phyloP scores from a whole-genome alignment of 2,797 vertebrate genomes.

The Pagetopsis macropterus region DNA sequence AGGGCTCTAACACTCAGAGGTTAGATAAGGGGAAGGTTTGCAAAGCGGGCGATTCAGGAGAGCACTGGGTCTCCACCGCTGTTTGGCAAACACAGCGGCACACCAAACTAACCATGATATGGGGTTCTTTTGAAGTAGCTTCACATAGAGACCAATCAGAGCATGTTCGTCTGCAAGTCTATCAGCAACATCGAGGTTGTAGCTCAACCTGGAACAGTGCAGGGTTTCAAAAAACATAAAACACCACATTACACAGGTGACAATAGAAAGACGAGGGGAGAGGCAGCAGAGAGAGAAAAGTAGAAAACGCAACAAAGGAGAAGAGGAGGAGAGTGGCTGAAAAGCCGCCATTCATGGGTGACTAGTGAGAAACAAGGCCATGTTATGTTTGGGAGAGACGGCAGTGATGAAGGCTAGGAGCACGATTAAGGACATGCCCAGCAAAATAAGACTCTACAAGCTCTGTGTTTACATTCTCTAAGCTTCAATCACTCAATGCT shows the following conservation, averaged over 20 bases:
- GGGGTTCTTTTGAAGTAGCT: conserved; percentile 93
- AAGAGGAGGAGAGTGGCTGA: conserved; percentile 64
- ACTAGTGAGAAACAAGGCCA: conserved; percentile 75
- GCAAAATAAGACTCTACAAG: conserved; percentile 22
- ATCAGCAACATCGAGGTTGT: conserved; percentile 97
- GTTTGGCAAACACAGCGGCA: conserved; percentile 76
- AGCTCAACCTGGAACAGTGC: conserved; percentile 92
- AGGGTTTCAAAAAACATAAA: conserved; percentile 79
- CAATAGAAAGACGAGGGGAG: conserved; percentile 27
- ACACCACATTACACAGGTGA: conserved; percentile 71
- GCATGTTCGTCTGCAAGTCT: conserved; percentile 99
- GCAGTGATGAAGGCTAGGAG: conserved; percentile 53
- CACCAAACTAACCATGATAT: conserved; percentile 93
- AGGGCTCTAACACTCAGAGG: conserved; percentile 41
- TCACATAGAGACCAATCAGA: conserved; percentile 98
- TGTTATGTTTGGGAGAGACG: conserved; percentile 66
- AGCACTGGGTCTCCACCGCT: conserved; percentile 55
- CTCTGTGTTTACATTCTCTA: conserved; percentile 42
- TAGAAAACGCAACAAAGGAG: conserved; percentile 55
- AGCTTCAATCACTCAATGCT: conserved; percentile 42
- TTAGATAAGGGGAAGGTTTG: conserved; percentile 40
- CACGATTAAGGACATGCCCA: conserved; percentile 53
- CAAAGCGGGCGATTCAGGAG: conserved; percentile 40
- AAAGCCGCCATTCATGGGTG: conserved; percentile 73
- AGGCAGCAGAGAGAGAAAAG: conserved; percentile 14